Base-by-base conservation (phyloP, 2,888 invertebrate genomes). In the Caenorhabditis sp. region DNA sequence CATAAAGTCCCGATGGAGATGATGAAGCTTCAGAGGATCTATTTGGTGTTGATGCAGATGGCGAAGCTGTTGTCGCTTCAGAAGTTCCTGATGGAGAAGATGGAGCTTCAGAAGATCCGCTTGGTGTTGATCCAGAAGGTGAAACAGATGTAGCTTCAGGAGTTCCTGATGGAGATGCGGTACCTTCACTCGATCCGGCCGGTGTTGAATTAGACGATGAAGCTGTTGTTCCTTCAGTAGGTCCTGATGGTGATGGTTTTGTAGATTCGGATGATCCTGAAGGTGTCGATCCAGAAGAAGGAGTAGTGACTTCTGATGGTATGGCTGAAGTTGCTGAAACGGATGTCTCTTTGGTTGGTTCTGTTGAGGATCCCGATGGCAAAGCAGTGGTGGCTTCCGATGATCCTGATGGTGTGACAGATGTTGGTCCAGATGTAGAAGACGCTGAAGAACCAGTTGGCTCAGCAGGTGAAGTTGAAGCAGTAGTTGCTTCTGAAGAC, bases 41-140 rank as follows among this genome's bases (percentile, higher is more conserved):
- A n/a, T n/a, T 65, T 25, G 54, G 21, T 52, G 66, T 67, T 20
- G 73, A 23, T 26, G 23, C 59, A 23, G 53, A 50, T 23, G 31
- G 10, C 31, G 10, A 27, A 43, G 50, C n/a, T 36, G 25, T 54
- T 21, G 57, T 20, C 3, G 54, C 10, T 27, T 17, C 53, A 63
- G 26, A 38, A 21, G 31, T 12, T 4, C 14, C 54, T 1, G 57
- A 36, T 56, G 59, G n/a, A 50, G 50, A 38, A 14, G 1, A 27
- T 56, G 49, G 10, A 10, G 26, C 50, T 63, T 65, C 69, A 1
- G 21, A 31, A 50, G 71, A 61, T 21, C 25, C 56, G 17, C n/a
- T 54, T 52, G 70, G 50, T 59, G 31, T 49, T 4, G 49, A 31
- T 7, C 31, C 14, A 8, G 21, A 20, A 10, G 57, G 1, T 26